Conservation (phyloP, 2,888 invertebrate genomes). For the Salticus scenicus region DNA sequence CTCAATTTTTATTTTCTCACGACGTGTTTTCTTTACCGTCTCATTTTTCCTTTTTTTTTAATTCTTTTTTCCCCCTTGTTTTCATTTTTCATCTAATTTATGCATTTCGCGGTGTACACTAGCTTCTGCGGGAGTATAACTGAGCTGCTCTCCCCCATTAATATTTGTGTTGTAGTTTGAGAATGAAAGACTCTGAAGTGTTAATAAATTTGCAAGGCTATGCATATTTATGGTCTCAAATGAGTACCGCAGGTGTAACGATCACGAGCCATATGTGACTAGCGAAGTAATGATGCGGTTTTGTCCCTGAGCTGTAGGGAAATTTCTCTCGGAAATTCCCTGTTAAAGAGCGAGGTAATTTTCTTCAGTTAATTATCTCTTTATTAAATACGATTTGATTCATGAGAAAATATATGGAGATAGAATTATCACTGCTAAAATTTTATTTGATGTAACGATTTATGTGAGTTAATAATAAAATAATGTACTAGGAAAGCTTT, state of each 20-base stretch:
- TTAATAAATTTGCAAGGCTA: not conserved
- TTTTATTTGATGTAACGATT: too few species aligned
- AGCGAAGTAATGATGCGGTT: not conserved
- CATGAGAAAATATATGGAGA: too few species aligned
- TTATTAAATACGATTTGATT: too few species aligned
- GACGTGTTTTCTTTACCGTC: not conserved
- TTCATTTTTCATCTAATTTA: too few species aligned
- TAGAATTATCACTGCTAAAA: too few species aligned
- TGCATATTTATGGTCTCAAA: not conserved
- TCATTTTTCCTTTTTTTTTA: too few species aligned
- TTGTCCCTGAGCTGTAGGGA: not conserved
- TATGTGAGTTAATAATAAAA: too few species aligned
- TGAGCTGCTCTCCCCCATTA: not conserved
- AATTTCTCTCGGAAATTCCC: not conserved
- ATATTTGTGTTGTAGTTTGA: slow-evolving; percentile 1
- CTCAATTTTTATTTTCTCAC: not conserved
- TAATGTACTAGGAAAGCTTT: too few species aligned
- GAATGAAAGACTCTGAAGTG: not conserved
- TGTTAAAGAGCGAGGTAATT: not conserved
- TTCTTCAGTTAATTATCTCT: too few species aligned
- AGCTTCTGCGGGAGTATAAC: not conserved
- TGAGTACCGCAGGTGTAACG: not conserved
- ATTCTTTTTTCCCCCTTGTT: not conserved
- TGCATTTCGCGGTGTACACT: not conserved
- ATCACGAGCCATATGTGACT: not conserved